Percentiles rank a stretch among this genome's conserved stretches.
phyloP scores from a whole-genome alignment of 2,797 vertebrate genomes.

The Triplophysa yarkandensis region DNA sequence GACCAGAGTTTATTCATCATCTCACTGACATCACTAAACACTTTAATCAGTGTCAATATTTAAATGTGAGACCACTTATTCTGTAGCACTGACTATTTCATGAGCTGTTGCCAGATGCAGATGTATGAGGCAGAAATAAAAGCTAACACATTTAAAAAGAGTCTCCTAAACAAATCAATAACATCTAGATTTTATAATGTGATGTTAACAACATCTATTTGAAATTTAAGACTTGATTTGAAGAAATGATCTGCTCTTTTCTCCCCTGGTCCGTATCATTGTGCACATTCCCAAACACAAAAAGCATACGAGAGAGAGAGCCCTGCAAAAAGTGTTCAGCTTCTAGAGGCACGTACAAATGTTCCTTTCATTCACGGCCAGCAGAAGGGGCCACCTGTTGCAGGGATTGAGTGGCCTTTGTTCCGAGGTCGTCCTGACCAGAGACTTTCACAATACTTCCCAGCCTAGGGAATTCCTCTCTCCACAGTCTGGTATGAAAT shows the following conservation, averaged over 20 bases:
- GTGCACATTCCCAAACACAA: conserved; percentile 2
- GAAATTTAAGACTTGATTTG: not conserved
- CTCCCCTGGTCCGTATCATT: not conserved
- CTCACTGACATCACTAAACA: not conserved
- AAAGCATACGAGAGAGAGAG: not conserved
- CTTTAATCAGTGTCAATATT: conserved; percentile 17
- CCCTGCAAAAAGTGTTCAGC: conserved; percentile 54
- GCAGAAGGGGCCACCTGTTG: conserved; percentile 80
- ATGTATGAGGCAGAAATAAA: not conserved
- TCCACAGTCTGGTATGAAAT: conserved; percentile 51
- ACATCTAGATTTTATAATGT: not conserved
- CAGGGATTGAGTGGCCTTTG: conserved; percentile 73
- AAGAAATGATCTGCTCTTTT: not conserved
- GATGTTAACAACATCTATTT: not conserved
- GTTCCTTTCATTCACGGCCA: conserved; percentile 67
- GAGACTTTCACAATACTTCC: conserved; percentile 70
- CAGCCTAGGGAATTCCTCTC: conserved; percentile 61
- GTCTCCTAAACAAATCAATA: not conserved
- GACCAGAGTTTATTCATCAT: conserved; percentile 23
- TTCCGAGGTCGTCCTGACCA: conserved; percentile 71
- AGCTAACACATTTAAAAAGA: not conserved
- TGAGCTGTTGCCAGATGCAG: not conserved
- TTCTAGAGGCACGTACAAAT: conserved; percentile 70
- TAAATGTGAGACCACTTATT: conserved; percentile 3
- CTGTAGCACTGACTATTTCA: not conserved